Base-by-base conservation (phyloP, 2,888 invertebrate genomes). In the Griposia aprilina region DNA sequence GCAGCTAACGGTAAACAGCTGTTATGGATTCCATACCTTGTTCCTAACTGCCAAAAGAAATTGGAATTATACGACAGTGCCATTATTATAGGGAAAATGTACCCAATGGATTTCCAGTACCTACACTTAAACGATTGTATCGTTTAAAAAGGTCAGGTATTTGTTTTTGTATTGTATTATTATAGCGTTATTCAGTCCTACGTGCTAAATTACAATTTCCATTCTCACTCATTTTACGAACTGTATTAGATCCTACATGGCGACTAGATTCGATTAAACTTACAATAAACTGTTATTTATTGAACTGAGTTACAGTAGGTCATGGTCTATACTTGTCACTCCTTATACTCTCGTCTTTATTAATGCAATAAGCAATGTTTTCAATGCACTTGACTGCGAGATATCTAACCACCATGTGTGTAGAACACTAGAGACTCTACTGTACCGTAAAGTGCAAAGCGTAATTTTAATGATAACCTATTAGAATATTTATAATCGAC, bases 281-380 rank as follows among this genome's bases (percentile, higher is more conserved):
- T 67, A 62, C 48, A 70, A 77, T 57, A 65, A 73, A 73, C 76
- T 83, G 48, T 36, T 83, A 79, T 76, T 68, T 65, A 80, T 69
- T 80, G 67, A 62, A 80, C n/a, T 71, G 13, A 30, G 50, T 60
- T 59, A 60, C 26, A 85, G 11, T 76, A 66, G 76, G 87, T 50
- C 80, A 86, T 30, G 80, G 84, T 68, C 15, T 67, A 2, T 36
- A 36, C 62, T 78, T 78, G 82, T 78, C 72, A 62, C 72, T 79
- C 45, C 73, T 52, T 80, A 74, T 57, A 74, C 13, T 62, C 2
- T 23, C n/a, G 7, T 30, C 52, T 36, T 72, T 86, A 82, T 59
- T 50, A 72, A 70, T 70, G 69, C 75, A 75, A 59, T 73, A 62
- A 52, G 26, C 30, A 36, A 86, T 86, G 57, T 74, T 79, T 68